Percentiles rank a stretch among this genome's conserved stretches.
Conservation (phyloP, 2,888 invertebrate genomes). For the Sesamia inferens region DNA sequence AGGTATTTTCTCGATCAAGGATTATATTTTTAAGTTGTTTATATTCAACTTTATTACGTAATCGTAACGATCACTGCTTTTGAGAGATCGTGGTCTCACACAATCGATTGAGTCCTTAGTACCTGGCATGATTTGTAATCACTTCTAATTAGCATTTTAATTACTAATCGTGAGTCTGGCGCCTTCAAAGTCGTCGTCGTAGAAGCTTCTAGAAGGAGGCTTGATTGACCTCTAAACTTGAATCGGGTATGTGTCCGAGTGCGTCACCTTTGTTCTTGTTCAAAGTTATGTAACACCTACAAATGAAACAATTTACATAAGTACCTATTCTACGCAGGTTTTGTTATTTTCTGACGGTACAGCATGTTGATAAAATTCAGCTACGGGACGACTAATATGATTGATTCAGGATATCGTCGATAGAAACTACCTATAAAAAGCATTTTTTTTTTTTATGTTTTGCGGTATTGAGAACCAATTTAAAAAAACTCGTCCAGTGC, state of each 20-base stretch:
- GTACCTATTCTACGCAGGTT: conserved; percentile 18
- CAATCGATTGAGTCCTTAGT: background rate
- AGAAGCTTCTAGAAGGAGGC: conserved; percentile 29
- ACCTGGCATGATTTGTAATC: background rate
- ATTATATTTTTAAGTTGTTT: background rate
- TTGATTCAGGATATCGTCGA: background rate
- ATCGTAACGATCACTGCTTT: background rate
- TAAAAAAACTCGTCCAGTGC: too few relatives aligned
- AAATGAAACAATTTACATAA: conserved; percentile 17
- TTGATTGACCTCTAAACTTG: conserved; percentile 35
- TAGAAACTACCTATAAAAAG: background rate
- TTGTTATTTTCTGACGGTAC: background rate
- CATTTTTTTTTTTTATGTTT: background rate
- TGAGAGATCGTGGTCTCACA: background rate
- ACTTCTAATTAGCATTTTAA: conserved; percentile 10
- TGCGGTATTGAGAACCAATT: background rate
- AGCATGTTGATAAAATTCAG: background rate
- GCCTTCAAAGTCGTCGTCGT: background rate
- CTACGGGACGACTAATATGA: background rate
- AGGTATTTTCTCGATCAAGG: background rate
- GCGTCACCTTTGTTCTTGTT: conserved; percentile 14
- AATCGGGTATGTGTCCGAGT: background rate
- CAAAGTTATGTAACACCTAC: conserved; percentile 17
- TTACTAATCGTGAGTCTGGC: background rate
- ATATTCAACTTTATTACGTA: background rate